Evolutionary conservation across 2,888 invertebrate species (phyloP), one percentile per base, ranked within the genome.

Genomic region (Thera obeliscata): DNA sequence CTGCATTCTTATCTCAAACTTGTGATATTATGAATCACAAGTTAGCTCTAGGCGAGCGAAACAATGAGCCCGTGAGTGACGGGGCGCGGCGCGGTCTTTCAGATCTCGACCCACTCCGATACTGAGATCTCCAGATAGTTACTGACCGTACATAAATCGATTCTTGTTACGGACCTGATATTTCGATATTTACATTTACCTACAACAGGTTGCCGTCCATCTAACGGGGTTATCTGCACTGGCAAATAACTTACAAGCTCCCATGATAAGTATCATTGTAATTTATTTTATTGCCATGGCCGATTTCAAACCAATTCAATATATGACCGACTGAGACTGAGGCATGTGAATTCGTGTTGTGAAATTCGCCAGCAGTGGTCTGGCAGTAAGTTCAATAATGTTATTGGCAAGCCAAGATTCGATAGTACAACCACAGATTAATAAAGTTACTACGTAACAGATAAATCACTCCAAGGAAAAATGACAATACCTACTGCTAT

Each of bases 41-140:
- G 22, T 22, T 22, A 22, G 82, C 81, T 86, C 87, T 86, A 82
- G 84, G 79, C 83, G 81, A 81, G 78, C 83, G 84, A 85, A 87
- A 91, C 91, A 91, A 91, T 93, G 86, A 84, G 78, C 78, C 81
- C 81, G 79, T 86, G 89, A 91, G 84, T 88, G 91, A 90, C 89
- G 85, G 87, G 88, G 87, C 83, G 88, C 87, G 88, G 78, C 79
- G 82, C 90, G 90, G 90, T 85, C 79, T 78, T 85, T 90, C 79
- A 83, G 89, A 91, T 90, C 88, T 88, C 87, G 86, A 84, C 84
- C 84, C 78, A 84, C 83, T 84, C 78, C 80, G 78, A 85, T 84
- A 81, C 82, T 73, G 75, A 85, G 88, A 89, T 90, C 84, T 74
- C 76, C 72, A 77, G 86, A 87, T 88, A 78, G 84, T 86, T 87